phyloP scores from a whole-genome alignment of 2,797 vertebrate species.

The Vespertilio murinus region DNA sequence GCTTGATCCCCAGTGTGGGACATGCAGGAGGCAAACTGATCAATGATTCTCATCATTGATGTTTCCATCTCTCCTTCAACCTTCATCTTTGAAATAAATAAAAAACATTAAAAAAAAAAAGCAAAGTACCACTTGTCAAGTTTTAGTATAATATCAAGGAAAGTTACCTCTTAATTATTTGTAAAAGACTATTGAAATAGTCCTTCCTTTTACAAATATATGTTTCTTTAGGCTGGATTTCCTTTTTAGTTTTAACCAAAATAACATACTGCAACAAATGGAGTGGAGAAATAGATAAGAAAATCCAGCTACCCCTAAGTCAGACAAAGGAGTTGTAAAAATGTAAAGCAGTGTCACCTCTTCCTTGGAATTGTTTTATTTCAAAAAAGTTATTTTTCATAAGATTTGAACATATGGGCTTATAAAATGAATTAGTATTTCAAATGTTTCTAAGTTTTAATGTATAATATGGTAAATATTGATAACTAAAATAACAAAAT shows the following conservation, averaged over 20 bases:
- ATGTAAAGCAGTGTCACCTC: background rate
- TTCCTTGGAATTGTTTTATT: background rate
- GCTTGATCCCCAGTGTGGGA: too few relatives aligned
- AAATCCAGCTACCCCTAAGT: background rate
- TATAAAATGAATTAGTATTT: background rate
- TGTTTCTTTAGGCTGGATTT: background rate
- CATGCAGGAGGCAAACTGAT: too few relatives aligned
- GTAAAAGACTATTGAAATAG: background rate
- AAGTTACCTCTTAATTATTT: slow-evolving; percentile 4
- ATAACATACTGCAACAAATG: background rate
- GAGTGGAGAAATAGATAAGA: background rate
- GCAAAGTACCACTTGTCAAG: background rate
- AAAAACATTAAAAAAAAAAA: background rate
- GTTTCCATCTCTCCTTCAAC: too few relatives aligned
- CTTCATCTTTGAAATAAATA: background rate
- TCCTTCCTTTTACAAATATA: background rate
- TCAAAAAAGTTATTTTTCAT: background rate
- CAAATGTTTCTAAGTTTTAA: background rate
- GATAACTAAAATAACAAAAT: background rate
- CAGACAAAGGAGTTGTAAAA: background rate
- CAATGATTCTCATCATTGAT: too few relatives aligned
- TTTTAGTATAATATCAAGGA: slow-evolving; percentile 14
- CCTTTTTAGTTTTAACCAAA: background rate
- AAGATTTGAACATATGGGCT: background rate
- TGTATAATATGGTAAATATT: background rate